Percentiles rank a stretch among this genome's conserved stretches.
Conservation (phyloP, 2,888 invertebrate species). For the Eupithecia inturbata region DNA sequence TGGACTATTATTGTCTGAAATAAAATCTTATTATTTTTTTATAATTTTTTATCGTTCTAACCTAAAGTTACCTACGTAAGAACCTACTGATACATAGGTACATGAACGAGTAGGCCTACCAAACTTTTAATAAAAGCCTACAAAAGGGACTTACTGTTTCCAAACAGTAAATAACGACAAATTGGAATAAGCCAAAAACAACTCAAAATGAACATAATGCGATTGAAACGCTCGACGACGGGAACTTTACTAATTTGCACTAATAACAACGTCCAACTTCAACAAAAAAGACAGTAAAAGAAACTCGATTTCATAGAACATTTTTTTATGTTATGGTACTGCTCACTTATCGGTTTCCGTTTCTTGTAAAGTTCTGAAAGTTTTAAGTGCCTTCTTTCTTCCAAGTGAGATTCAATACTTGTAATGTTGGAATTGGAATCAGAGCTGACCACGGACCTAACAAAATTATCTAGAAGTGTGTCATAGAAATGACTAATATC, state of each 20-base stretch:
- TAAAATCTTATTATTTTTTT: too few species aligned
- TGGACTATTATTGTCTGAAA: too few species aligned
- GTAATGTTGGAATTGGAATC: not conserved
- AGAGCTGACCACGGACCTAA: not conserved
- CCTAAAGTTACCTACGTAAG: too few species aligned
- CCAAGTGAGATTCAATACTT: not conserved
- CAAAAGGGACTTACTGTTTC: not conserved
- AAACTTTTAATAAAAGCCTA: not conserved
- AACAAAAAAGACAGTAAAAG: conserved; percentile 37
- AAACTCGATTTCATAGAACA: conserved; percentile 32
- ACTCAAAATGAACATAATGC: conserved; percentile 49
- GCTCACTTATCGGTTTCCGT: conserved; percentile 43
- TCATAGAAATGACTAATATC: not conserved
- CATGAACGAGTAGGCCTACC: not conserved
- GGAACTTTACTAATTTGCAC: conserved; percentile 51
- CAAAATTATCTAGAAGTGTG: not conserved
- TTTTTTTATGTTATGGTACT: conserved; percentile 25
- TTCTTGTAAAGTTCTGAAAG: conserved; percentile 37
- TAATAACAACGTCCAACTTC: conserved; percentile 38
- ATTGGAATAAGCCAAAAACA: conserved; percentile 46
- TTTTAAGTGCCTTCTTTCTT: conserved; percentile 30
- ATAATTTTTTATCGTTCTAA: too few species aligned
- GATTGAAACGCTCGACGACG: conserved; percentile 38
- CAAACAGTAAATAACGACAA: conserved; percentile 47
- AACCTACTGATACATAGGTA: not conserved